These are phyloP conservation scores for Matsumyia berberina DNA, from an alignment of 2,888 invertebrate genomes.

Conservation along the genomic window DNA sequence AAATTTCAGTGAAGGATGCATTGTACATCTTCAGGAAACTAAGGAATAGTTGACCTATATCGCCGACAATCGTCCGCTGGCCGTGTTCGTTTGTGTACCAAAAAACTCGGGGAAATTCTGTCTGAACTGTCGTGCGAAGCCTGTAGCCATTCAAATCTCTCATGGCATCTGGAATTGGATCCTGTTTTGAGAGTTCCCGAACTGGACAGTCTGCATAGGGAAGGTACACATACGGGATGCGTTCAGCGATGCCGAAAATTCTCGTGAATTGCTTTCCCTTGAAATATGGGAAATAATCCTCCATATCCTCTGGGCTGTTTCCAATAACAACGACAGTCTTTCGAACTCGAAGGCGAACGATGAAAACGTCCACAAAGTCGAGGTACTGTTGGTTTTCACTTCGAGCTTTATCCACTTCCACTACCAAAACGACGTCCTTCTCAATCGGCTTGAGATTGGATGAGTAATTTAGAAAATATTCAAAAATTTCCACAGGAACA, in stretches of 20 bases:
- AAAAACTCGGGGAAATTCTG: conserved; percentile 27
- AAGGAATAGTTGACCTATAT: conserved; percentile 9
- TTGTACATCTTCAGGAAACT: conserved; percentile 29
- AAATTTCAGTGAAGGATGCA: conserved; percentile 25
- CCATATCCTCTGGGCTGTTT: neutral
- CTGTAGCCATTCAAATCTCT: conserved; percentile 38
- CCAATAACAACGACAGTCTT: conserved; percentile 25
- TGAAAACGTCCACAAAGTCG: neutral
- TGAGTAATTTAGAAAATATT: too few species aligned
- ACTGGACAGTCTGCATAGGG: conserved; percentile 29
- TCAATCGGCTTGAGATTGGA: too few species aligned
- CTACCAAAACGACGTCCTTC: neutral
- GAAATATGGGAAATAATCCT: neutral
- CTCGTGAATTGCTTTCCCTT: conserved; percentile 20
- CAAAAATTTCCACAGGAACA: conserved; percentile 21
- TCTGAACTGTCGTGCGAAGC: conserved; percentile 25
- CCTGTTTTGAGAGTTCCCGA: neutral
- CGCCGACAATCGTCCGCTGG: conserved; percentile 9
- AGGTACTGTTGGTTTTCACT: neutral
- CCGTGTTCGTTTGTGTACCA: conserved; percentile 6
- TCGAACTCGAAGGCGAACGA: neutral
- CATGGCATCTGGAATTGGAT: conserved; percentile 10
- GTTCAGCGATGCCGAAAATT: conserved; percentile 29
- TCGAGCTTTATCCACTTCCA: neutral
- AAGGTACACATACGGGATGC: neutral